Conservation (phyloP, 2,888 invertebrate species). For the Thera britannica region DNA sequence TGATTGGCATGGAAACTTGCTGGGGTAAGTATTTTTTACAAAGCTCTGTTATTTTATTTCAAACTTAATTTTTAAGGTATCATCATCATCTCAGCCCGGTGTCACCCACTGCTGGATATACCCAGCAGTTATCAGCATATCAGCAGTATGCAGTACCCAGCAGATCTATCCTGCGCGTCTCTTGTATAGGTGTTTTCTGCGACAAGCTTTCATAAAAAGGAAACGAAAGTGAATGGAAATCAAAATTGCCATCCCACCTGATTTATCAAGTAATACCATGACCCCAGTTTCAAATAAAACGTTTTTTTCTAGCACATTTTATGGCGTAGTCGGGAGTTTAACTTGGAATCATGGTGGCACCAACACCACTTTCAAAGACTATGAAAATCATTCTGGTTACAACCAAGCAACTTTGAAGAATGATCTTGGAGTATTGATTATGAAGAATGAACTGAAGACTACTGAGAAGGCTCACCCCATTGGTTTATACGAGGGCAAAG, state of each 20-base stretch:
- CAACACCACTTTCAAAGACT: constrained; percentile 37
- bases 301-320: constrained; percentile 40
- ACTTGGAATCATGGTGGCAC: constrained; percentile 45
- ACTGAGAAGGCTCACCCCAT: constrained; percentile 24
- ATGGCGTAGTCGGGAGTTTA: constrained; percentile 50
- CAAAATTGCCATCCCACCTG: too few relatives aligned
- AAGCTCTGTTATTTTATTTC: too few relatives aligned
- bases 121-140: too few relatives aligned
- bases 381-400: constrained; percentile 51
- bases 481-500: constrained; percentile 41
- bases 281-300: neutral
- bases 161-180: too few relatives aligned
- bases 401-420: constrained; percentile 47
- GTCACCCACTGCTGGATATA: too few relatives aligned
- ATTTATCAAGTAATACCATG: too few relatives aligned
- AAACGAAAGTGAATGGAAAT: too few relatives aligned
- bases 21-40: constrained; percentile 31
- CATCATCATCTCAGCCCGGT: too few relatives aligned
- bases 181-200: too few relatives aligned
- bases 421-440: constrained; percentile 49
- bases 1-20: constrained; percentile 41
- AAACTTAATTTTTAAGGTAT: too few relatives aligned
- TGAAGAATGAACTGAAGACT: constrained; percentile 21
- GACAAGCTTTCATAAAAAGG: too few relatives aligned
- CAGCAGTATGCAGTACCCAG: too few relatives aligned